Evolutionary conservation across 2,797 vertebrate genomes (phyloP).

Genomic region (Cheirogaleus major): DNA sequence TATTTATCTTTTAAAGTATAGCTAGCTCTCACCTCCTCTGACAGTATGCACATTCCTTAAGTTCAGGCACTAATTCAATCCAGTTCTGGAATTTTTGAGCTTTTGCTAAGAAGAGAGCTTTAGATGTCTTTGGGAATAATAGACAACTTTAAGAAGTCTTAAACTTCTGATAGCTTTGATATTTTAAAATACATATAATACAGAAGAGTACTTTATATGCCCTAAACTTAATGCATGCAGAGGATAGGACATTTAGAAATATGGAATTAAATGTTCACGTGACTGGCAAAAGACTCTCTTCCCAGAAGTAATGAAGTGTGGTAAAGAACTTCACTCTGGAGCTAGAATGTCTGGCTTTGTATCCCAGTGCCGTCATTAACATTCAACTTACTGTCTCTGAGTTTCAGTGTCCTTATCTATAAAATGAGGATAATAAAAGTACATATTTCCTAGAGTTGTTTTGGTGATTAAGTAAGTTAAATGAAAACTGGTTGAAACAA

Average conservation of each 20-base stretch:
- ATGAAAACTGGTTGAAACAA: conserved; percentile 30
- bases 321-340: conserved; percentile 16
- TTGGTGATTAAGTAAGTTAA: conserved; percentile 10
- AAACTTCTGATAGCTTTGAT: neutral
- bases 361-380: neutral
- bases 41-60: neutral
- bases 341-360: neutral
- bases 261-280: conserved; percentile 31
- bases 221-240: neutral
- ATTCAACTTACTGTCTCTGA: neutral
- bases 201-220: neutral
- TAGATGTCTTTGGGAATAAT: neutral
- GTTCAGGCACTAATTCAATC: neutral
- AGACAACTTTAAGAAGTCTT: conserved; percentile 31
- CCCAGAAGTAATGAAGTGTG: neutral
- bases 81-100: conserved; percentile 31
- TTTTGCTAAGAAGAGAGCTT: conserved; percentile 23
- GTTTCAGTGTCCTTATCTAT: neutral
- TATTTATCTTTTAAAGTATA: conserved; percentile 14
- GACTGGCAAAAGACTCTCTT: neutral
- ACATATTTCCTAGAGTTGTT: conserved; percentile 1
- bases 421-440: neutral
- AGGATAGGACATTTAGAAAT: conserved; percentile 34
- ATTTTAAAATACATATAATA: conserved; percentile 35
- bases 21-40: neutral